phyloP scores from a whole-genome alignment of 2,797 vertebrate genomes.

The Onychomys torridus region DNA sequence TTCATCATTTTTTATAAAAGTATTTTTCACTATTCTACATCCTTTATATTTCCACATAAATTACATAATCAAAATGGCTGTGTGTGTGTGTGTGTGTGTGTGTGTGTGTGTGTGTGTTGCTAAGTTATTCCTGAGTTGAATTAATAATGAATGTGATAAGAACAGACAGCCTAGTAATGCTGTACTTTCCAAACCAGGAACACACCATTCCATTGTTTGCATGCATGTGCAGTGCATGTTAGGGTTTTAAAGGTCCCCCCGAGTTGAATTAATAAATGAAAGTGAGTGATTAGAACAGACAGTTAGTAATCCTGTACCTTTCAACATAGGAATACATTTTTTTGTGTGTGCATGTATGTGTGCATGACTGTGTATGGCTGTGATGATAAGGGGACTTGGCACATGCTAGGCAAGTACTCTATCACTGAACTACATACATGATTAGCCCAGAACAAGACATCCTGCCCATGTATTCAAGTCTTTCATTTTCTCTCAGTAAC shows the following conservation, averaged over 20 bases:
- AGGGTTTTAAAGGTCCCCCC: not conserved
- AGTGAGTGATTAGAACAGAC: not conserved
- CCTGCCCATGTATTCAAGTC: not conserved
- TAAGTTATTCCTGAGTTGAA: not conserved
- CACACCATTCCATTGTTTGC: not conserved
- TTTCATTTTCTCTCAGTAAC: not conserved
- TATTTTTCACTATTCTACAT: not conserved
- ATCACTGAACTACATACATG: not conserved
- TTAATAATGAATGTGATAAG: not conserved
- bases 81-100: not conserved
- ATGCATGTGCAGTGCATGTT: not conserved
- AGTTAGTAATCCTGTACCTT: not conserved
- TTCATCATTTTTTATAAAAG: not conserved
- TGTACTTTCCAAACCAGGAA: not conserved
- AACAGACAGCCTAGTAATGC: not conserved
- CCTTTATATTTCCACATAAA: not conserved
- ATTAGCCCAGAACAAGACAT: not conserved
- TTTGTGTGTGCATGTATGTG: not conserved
- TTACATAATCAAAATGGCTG: not conserved
- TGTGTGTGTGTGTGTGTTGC: not conserved
- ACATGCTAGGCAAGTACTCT: not conserved
- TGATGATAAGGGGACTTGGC: too few species aligned
- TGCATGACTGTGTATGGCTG: not conserved
- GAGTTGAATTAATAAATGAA: not conserved
- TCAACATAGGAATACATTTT: not conserved